A percentile compares a stretch with the other conserved stretches of the same genome.
Evolutionary conservation across 2,113 vertebrate species (phyloP).

Genomic region (Myrmecobius fasciatus): DNA sequence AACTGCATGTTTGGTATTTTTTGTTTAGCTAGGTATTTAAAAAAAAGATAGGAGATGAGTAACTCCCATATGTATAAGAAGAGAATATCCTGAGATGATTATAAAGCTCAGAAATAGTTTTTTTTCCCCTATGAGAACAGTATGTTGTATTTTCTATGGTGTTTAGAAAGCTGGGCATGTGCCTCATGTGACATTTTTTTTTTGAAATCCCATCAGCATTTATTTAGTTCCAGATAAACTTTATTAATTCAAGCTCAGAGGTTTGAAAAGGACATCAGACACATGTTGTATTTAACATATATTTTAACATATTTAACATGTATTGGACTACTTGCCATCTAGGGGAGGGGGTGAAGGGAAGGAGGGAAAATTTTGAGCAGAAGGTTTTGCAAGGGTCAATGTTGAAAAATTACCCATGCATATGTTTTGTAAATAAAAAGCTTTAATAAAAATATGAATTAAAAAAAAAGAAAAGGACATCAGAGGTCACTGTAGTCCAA

Average conservation of each 20-base stretch:
- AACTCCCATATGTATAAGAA: conserved; percentile 61
- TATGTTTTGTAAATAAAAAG: too few relatives aligned
- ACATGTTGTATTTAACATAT: too few relatives aligned
- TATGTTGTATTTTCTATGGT: background rate
- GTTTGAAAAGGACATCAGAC: background rate
- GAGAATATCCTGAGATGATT: background rate
- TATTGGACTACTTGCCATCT: too few relatives aligned
- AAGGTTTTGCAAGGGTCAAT: too few relatives aligned
- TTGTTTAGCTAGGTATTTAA: conserved; percentile 54
- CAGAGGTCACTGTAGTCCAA: background rate
- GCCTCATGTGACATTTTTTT: background rate
- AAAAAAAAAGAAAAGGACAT: too few relatives aligned
- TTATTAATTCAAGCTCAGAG: background rate
- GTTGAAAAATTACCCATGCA: too few relatives aligned
- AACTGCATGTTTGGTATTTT: conserved; percentile 51
- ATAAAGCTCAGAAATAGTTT: background rate
- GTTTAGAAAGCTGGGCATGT: rapidly evolving
- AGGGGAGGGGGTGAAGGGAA: too few relatives aligned
- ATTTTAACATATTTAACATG: too few relatives aligned
- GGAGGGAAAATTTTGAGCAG: too few relatives aligned
- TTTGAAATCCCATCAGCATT: background rate
- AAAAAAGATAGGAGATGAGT: conserved; percentile 59
- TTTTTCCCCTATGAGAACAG: background rate
- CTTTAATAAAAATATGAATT: too few relatives aligned
- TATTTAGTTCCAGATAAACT: background rate